These are phyloP conservation scores for Cataglyphis cursor DNA, from an alignment of 2,888 invertebrate species.

Conservation along the genomic window DNA sequence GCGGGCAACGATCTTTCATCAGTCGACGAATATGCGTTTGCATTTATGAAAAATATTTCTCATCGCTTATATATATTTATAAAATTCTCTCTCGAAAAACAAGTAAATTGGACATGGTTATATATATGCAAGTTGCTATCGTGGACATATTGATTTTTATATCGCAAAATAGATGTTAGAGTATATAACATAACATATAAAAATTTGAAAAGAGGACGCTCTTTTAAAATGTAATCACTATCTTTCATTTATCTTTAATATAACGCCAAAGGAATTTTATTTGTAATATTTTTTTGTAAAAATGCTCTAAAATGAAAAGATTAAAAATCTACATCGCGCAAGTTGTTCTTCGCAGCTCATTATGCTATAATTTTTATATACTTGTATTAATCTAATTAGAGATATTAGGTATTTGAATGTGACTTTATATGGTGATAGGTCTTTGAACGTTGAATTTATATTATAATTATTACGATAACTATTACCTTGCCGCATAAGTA, in stretches of 20 bases:
- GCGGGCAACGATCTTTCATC: conserved; percentile 66
- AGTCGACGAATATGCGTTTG: background rate
- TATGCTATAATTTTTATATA: background rate
- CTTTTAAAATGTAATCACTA: background rate
- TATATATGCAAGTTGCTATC: background rate
- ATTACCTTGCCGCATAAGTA: conserved; percentile 92
- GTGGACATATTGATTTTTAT: background rate
- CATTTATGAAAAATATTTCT: background rate
- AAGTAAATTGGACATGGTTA: background rate
- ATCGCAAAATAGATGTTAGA: background rate
- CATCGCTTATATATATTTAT: background rate
- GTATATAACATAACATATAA: background rate
- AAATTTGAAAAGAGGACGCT: background rate
- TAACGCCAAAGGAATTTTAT: background rate
- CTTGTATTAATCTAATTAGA: background rate
- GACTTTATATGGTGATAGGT: background rate
- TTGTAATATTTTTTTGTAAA: background rate
- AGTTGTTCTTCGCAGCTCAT: background rate
- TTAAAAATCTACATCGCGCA: background rate
- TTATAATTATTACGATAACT: background rate
- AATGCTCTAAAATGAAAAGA: background rate
- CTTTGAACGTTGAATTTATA: background rate
- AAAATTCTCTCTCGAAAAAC: too few species aligned
- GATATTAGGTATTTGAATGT: background rate
- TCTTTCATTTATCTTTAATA: background rate